A percentile compares a stretch with the other conserved stretches of the same genome.
Evolutionary conservation across 1,140 invertebrate genomes (phyloP).

Genomic region (Anastatus disparis): DNA sequence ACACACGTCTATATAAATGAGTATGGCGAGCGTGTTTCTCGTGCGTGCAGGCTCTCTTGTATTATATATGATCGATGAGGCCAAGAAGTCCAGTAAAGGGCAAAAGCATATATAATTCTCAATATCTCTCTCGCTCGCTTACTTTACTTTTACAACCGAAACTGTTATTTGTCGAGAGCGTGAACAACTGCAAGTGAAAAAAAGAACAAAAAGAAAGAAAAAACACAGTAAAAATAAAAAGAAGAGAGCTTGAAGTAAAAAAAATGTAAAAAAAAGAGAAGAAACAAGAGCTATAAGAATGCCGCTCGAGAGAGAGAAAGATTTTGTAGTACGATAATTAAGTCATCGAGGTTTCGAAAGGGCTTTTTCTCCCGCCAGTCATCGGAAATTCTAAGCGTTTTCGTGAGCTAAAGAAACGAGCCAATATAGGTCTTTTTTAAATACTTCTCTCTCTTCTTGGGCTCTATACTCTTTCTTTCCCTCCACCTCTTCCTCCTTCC

Average conservation of each 20-base stretch:
- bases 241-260: too few species aligned
- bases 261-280: too few species aligned
- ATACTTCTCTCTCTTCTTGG: not conserved
- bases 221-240: not conserved
- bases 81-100: conserved; percentile 17
- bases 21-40: too few species aligned
- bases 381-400: conserved; percentile 28
- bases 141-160: conserved; percentile 6
- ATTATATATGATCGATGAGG: conserved; percentile 28
- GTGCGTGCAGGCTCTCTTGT: too few species aligned
- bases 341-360: conserved; percentile 2
- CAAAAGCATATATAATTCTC: too few species aligned
- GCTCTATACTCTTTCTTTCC: too few species aligned
- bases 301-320: conserved; percentile 19
- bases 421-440: not conserved
- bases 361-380: conserved; percentile 28
- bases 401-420: not conserved
- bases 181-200: not conserved
- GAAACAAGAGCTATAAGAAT: not conserved
- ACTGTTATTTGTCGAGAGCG: conserved; percentile 18
- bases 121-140: too few species aligned
- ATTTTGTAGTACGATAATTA: conserved; percentile 21
- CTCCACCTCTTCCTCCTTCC: not conserved
- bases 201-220: too few species aligned
- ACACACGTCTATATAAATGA: too few species aligned